Conservation (phyloP, 2,797 vertebrate species). For the Gallinago nigripennis region DNA sequence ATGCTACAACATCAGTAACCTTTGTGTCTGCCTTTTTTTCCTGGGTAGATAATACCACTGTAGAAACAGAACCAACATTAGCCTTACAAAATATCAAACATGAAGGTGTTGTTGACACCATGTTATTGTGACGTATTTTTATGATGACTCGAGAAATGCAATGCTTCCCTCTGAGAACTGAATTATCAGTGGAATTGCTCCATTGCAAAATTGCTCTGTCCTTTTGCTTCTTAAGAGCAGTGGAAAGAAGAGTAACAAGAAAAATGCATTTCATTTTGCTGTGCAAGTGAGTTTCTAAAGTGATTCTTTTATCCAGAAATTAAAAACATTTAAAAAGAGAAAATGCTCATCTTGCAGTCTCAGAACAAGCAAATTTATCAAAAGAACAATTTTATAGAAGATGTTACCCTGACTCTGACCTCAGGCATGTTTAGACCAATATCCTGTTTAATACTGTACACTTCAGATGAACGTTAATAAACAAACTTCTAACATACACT, state of each 20-base stretch:
- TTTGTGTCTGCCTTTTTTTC: neutral
- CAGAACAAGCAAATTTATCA: neutral
- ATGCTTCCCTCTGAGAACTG: neutral
- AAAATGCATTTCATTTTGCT: constrained; percentile 39
- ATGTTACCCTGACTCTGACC: neutral
- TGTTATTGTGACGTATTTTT: neutral
- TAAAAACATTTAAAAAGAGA: constrained; percentile 12
- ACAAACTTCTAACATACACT: neutral
- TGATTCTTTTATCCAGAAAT: constrained; percentile 5
- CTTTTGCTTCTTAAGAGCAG: neutral
- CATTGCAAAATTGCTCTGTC: neutral
- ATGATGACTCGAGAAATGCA: neutral
- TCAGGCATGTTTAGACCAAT: neutral
- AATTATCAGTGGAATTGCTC: neutral
- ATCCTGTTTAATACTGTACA: neutral
- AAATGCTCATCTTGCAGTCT: neutral
- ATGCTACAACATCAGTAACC: neutral
- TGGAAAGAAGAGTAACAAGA: neutral
- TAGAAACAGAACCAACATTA: neutral
- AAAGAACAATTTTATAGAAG: neutral
- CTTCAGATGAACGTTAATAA: neutral
- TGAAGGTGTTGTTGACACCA: neutral
- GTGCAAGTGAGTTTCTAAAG: neutral
- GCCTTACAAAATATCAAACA: neutral
- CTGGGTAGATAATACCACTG: neutral